These are phyloP conservation scores for Acholoe squamosa DNA, from an alignment of 2,888 invertebrate species.

Conservation along the genomic window DNA sequence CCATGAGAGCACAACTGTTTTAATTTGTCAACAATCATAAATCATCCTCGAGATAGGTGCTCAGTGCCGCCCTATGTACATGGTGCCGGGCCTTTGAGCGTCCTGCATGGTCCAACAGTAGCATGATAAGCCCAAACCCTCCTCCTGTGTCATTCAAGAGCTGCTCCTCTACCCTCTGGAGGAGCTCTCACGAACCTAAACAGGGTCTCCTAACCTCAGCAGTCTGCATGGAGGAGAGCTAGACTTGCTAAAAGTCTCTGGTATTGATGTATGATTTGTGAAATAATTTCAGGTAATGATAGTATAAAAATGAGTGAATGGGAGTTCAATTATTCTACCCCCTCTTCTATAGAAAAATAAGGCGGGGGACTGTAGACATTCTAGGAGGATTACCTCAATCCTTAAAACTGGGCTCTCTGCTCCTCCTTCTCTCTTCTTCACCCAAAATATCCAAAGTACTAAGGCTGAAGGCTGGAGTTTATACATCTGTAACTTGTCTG, in stretches of 20 bases:
- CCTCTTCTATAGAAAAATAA: not conserved
- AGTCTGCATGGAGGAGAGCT: too few relatives aligned
- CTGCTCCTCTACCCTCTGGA: not conserved
- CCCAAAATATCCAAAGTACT: not conserved
- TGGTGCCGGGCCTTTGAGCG: constrained; percentile 42
- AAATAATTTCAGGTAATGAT: too few relatives aligned
- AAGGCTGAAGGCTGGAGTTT: not conserved
- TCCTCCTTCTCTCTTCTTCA: too few relatives aligned
- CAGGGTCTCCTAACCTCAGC: too few relatives aligned
- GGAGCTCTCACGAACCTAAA: not conserved
- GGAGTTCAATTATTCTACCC: not conserved
- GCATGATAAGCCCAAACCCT: constrained; percentile 9
- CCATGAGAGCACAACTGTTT: constrained; percentile 63
- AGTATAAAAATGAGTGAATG: too few relatives aligned
- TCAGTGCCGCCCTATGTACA: constrained; percentile 5
- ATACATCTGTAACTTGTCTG: constrained; percentile 48
- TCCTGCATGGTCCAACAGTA: not conserved
- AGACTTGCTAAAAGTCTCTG: too few relatives aligned
- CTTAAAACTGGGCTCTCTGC: too few relatives aligned
- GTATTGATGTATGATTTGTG: too few relatives aligned
- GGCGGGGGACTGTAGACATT: not conserved
- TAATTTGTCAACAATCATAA: constrained; percentile 66
- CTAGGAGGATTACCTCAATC: too few relatives aligned
- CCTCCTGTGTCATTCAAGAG: constrained; percentile 24
- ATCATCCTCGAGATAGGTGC: constrained; percentile 58